phyloP scores from a whole-genome alignment of 2,888 invertebrate species.

The Emmelina monodactyla region DNA sequence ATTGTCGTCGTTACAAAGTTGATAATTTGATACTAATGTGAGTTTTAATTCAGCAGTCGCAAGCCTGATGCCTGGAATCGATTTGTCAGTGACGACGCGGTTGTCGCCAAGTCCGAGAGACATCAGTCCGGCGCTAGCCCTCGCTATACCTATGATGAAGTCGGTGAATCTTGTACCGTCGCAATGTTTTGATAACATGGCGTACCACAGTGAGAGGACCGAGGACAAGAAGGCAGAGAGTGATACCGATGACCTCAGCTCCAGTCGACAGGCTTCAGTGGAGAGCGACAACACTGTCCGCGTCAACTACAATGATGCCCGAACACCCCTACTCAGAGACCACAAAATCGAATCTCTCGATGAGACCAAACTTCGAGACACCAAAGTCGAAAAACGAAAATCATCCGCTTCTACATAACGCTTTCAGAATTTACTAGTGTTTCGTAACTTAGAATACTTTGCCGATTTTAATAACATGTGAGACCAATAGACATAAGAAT shows the following conservation, averaged over 20 bases:
- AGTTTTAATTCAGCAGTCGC: constrained; percentile 40
- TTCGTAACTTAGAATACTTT: constrained; percentile 11
- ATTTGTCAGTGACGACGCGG: constrained; percentile 70
- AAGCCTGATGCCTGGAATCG: constrained; percentile 63
- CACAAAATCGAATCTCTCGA: constrained; percentile 59
- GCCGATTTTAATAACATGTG: constrained; percentile 9
- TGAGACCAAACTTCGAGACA: constrained; percentile 50
- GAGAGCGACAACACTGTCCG: constrained; percentile 44
- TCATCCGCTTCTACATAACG: constrained; percentile 58
- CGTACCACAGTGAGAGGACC: constrained; percentile 42
- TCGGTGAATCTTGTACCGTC: constrained; percentile 56
- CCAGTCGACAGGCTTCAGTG: constrained; percentile 40
- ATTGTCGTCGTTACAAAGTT: not conserved
- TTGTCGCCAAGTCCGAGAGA: constrained; percentile 73
- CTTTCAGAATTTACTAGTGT: not conserved
- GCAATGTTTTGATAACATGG: constrained; percentile 61
- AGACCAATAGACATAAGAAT: constrained; percentile 44
- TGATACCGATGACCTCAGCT: constrained; percentile 30
- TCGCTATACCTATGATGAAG: constrained; percentile 69
- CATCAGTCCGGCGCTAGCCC: constrained; percentile 69
- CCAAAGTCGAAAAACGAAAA: constrained; percentile 52
- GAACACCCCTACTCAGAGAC: constrained; percentile 47
- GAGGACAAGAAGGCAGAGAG: constrained; percentile 25
- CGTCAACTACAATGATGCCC: constrained; percentile 47
- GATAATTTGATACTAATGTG: not conserved